Percentiles rank a stretch among this genome's conserved stretches.
Evolutionary conservation across 2,888 invertebrate genomes (phyloP).

Genomic region (Asteroscopus sphinx): DNA sequence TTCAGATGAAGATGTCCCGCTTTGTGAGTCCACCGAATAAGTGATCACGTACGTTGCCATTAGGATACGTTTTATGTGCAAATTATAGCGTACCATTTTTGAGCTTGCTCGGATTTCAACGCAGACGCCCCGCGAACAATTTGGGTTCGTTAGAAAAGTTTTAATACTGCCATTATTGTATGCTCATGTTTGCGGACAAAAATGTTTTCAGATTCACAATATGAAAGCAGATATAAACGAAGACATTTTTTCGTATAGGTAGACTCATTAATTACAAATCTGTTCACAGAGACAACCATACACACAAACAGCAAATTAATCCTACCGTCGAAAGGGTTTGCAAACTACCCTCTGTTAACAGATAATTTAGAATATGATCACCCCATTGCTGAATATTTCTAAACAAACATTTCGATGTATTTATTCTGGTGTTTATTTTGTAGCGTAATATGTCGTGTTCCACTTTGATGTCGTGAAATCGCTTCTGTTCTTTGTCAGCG

Average conservation of each 20-base stretch:
- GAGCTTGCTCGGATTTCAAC: constrained; percentile 78
- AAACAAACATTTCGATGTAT: constrained; percentile 88
- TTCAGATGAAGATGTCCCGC: constrained; percentile 86
- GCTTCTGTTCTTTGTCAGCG: constrained; percentile 88
- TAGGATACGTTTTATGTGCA: constrained; percentile 89
- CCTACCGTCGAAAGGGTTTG: constrained; percentile 83
- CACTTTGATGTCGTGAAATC: constrained; percentile 90
- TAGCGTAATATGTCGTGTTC: constrained; percentile 90
- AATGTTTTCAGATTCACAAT: constrained; percentile 16
- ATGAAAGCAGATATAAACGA: constrained; percentile 9
- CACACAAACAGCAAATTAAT: constrained; percentile 85
- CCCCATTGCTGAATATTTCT: constrained; percentile 86
- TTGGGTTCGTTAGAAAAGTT: constrained; percentile 85
- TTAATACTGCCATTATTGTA: constrained; percentile 64
- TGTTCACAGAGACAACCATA: constrained; percentile 70
- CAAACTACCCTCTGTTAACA: constrained; percentile 84
- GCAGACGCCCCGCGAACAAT: constrained; percentile 74
- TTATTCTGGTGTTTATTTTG: constrained; percentile 89
- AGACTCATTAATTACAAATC: constrained; percentile 80
- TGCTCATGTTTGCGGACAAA: constrained; percentile 44
- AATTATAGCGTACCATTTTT: constrained; percentile 89
- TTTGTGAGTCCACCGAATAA: constrained; percentile 85
- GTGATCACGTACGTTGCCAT: constrained; percentile 88
- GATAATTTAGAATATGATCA: constrained; percentile 87
- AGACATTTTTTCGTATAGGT: constrained; percentile 27